These are phyloP conservation scores for Caenorhabditis angaria DNA, from an alignment of 2,888 invertebrate genomes.

Conservation along the genomic window DNA sequence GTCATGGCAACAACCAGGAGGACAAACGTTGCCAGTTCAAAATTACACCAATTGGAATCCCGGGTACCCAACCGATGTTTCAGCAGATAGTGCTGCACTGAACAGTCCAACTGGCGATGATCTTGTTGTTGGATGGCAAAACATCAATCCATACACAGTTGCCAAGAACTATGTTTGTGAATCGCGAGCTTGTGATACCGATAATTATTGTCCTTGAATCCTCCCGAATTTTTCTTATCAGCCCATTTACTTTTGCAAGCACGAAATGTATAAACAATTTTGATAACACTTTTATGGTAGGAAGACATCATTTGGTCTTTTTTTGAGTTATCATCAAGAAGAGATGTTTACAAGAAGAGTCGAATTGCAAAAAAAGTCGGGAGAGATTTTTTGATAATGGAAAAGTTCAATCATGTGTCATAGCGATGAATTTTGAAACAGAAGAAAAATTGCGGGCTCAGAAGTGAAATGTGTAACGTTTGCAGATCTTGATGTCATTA, in stretches of 20 bases:
- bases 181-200: constrained; percentile 24
- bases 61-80: constrained; percentile 9
- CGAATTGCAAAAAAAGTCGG: too few relatives aligned
- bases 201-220: constrained; percentile 21
- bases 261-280: too few relatives aligned
- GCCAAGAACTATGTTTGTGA: constrained; percentile 28
- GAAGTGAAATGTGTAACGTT: too few relatives aligned
- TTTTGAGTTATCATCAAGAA: too few relatives aligned
- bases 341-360: too few relatives aligned
- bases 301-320: too few relatives aligned
- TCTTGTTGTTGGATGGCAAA: constrained; percentile 26
- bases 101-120: constrained; percentile 13
- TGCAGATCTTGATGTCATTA: too few relatives aligned
- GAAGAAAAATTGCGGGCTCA: too few relatives aligned
- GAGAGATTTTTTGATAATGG: too few relatives aligned
- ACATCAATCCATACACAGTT: constrained; percentile 7
- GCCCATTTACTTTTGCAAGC: neutral
- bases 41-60: constrained; percentile 17
- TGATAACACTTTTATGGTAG: too few relatives aligned
- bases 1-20: constrained; percentile 22
- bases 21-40: constrained; percentile 6
- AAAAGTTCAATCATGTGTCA: too few relatives aligned
- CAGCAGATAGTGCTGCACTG: constrained; percentile 7
- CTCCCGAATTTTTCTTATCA: neutral
- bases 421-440: too few relatives aligned